A percentile compares a stretch with the other conserved stretches of the same genome.
Conservation (phyloP, 2,888 invertebrate genomes). For the Stenodema calcarata region DNA sequence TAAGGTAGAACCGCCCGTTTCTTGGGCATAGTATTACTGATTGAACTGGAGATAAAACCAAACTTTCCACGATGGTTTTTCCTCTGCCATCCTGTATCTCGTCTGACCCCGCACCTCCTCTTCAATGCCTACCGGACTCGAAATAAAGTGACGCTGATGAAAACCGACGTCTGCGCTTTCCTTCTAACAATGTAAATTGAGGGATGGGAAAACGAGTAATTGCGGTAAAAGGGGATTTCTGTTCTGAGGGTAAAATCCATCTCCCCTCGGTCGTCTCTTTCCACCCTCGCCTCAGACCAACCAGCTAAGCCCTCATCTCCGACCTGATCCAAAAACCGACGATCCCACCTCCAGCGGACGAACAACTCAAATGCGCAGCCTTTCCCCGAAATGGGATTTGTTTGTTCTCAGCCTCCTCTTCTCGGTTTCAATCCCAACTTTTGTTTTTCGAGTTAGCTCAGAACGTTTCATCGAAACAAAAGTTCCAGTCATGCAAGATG, state of each 20-base stretch:
- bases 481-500: too few species aligned
- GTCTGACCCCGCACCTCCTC: not conserved
- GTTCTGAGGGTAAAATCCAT: constrained; percentile 14
- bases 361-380: constrained; percentile 35
- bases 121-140: not conserved
- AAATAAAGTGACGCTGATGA: constrained; percentile 47
- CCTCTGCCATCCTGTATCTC: not conserved
- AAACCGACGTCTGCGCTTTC: constrained; percentile 46
- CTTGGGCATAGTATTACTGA: too few species aligned
- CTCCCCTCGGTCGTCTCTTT: not conserved
- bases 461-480: not conserved
- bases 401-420: not conserved
- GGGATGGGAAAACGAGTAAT: constrained; percentile 37
- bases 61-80: not conserved
- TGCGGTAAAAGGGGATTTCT: constrained; percentile 36
- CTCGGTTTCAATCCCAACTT: constrained; percentile 17
- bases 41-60: too few species aligned
- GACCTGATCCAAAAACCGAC: constrained; percentile 18
- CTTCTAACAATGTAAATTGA: constrained; percentile 45
- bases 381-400: constrained; percentile 34
- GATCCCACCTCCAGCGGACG: constrained; percentile 9
- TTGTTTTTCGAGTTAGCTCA: constrained; percentile 22
- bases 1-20: too few species aligned
- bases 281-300: not conserved
- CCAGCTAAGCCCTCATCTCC: not conserved